Evolutionary conservation across 1,140 invertebrate genomes (phyloP), one percentile per base, ranked within the genome.

Genomic region (Tetragnatha versicolor): DNA sequence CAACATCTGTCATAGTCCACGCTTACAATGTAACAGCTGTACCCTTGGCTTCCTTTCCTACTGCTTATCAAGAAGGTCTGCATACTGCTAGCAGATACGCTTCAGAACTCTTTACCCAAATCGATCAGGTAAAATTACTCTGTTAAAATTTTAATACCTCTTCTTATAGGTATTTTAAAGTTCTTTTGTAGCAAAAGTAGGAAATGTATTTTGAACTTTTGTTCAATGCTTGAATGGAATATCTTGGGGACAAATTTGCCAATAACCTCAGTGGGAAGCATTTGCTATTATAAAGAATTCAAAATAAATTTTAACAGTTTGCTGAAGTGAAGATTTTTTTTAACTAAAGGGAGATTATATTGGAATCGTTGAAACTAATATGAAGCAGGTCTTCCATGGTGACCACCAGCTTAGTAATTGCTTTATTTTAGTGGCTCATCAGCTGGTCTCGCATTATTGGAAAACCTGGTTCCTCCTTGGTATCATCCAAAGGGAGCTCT

Each of bases 91-190:
- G 33, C 9, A 58, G 39, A 58, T 79, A 79, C 49, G 76, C 76
- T n/a, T 25, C 63, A 45, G 76, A 79, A 60, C 65, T 79, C 0
- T 79, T 79, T 14, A 12, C 51, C 9, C 63, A 69, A 12, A 47
- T 79, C 60, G 76, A 79, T 79, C 63, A 79, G 29, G 76, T 79
- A 70, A 42, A 9, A 20, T 33, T 22, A 29, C 10, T 25, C 12
- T 60, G 42, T n/a, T 45, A 17, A 12, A 33, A 17, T 3, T 31
- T 61, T 10, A 33, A 31, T 22, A 53, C 17, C n/a, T 25, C 10
- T 39, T 63, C n/a, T 17, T 9, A 33, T 17, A 63, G 12, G 12
- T 33, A 35, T 9, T 37, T 31, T 63, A 12, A 39, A 35, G 0
- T 9, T n/a, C 20, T 33, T 35, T 39, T 0, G 0, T 10, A 25